Conservation (phyloP, 2,888 invertebrate genomes). For the Meiosimyza platycephala region DNA sequence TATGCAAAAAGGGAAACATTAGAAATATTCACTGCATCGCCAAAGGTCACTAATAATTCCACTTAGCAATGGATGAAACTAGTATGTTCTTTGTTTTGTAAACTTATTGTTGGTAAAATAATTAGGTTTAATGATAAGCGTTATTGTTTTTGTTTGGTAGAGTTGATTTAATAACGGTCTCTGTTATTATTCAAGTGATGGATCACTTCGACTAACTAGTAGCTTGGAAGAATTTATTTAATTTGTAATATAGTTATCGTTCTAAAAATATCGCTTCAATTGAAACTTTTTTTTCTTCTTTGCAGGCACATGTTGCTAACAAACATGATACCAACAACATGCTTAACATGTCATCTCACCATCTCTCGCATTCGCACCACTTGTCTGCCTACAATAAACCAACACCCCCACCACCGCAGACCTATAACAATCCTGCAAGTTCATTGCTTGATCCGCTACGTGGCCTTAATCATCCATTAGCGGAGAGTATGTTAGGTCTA, state of each 20-base stretch:
- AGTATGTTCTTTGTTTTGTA: too few species aligned
- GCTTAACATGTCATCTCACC: constrained; percentile 55
- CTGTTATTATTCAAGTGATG: too few species aligned
- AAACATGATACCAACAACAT: constrained; percentile 47
- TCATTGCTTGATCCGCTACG: constrained; percentile 46
- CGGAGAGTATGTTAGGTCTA: constrained; percentile 61
- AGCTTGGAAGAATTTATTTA: too few species aligned
- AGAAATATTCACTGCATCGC: too few species aligned
- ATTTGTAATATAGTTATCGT: not conserved
- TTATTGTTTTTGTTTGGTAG: too few species aligned
- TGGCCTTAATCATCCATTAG: constrained; percentile 53
- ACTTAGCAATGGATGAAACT: too few species aligned
- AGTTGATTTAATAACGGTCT: too few species aligned
- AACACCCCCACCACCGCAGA: constrained; percentile 58
- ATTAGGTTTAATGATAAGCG: too few species aligned
- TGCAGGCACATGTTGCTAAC: constrained; percentile 26
- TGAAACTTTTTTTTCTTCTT: not conserved
- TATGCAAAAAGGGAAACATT: too few species aligned
- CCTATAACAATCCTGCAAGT: constrained; percentile 57
- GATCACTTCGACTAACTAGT: too few species aligned
- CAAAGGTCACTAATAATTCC: too few species aligned
- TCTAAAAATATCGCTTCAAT: not conserved
- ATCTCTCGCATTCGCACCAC: constrained; percentile 62
- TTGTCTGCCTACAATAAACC: constrained; percentile 62
- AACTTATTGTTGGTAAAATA: too few species aligned